Evolutionary conservation across 2,113 vertebrate species (phyloP), one percentile per base, ranked within the genome.

Genomic region (Pleuronectes platessa): DNA sequence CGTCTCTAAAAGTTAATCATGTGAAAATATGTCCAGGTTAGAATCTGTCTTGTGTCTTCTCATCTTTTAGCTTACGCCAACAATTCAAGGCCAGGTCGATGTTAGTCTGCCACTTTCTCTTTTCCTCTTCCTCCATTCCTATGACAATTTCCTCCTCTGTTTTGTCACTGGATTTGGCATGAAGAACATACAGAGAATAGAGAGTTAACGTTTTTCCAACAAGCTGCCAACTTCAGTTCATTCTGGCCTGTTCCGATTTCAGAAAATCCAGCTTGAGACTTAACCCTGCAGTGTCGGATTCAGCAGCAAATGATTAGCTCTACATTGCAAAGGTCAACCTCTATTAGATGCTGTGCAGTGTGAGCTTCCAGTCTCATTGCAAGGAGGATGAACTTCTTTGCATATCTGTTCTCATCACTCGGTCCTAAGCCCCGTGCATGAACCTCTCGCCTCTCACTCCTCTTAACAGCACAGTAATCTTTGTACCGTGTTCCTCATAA

Each of bases 381-480:
- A 77, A 68, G 84, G 74, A 74, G 74, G 79, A 88, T 87, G 27
- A 81, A 74, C 59, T 76, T 76, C 23, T 18, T 78, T 26, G 3
- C 27, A 77, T 79, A 82, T 87, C 79, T 78, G 18, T 68, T 76
- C 73, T 81, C 64, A 87, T 91, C 74, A 27, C 63, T 72, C 73
- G 68, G 37, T 78, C 49, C 62, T 67, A 73, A 87, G 20, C 76
- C 82, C 26, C 3, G 60, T 31, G 69, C 75, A 68, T 78, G 80
- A 88, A 77, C 78, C 35, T 3, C 62, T 76, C 73, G n/a, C 66
- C 83, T 67, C 74, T 49, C 24, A 26, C 85, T 68, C 56, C 31
- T 75, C 79, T 84, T 84, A 81, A 71, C 76, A 55, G 78, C 68
- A 40, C 26, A 42, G 67, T 84, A 86, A 75, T 53, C 89, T 84